Conservation (phyloP, 2,888 invertebrate species). For the Arctia plantaginis region DNA sequence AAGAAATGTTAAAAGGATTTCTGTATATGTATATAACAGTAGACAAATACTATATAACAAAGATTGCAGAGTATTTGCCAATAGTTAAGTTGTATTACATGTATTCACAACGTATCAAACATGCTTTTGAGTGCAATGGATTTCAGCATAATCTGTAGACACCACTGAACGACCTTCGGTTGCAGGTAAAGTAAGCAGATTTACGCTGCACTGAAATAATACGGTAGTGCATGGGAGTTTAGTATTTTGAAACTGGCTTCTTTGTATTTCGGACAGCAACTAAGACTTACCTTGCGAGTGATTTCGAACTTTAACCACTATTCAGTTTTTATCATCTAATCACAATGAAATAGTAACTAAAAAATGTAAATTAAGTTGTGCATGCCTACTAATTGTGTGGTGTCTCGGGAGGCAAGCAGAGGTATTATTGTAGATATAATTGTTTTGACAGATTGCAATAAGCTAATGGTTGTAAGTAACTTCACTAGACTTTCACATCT, state of each 20-base stretch:
- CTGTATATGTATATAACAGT: background rate
- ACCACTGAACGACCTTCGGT: constrained; percentile 41
- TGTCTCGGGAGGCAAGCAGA: background rate
- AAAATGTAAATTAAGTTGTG: background rate
- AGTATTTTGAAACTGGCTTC: background rate
- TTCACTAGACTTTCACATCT: background rate
- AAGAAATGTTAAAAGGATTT: background rate
- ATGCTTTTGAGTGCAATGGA: constrained; percentile 30
- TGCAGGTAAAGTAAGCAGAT: constrained; percentile 48
- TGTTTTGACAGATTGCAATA: background rate
- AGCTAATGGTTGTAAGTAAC: background rate
- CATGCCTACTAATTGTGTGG: background rate
- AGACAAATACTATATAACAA: background rate
- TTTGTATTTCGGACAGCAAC: background rate
- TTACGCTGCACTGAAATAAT: constrained; percentile 44
- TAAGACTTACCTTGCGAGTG: background rate
- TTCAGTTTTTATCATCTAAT: background rate
- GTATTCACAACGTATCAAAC: background rate
- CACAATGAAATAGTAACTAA: background rate
- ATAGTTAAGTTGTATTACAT: background rate
- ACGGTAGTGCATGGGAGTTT: constrained; percentile 17
- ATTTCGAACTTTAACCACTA: background rate
- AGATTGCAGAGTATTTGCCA: background rate
- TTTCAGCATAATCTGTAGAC: constrained; percentile 43
- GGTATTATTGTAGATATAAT: background rate